Conservation (phyloP, 2,888 invertebrate species). For the Drosophila meridionalis region DNA sequence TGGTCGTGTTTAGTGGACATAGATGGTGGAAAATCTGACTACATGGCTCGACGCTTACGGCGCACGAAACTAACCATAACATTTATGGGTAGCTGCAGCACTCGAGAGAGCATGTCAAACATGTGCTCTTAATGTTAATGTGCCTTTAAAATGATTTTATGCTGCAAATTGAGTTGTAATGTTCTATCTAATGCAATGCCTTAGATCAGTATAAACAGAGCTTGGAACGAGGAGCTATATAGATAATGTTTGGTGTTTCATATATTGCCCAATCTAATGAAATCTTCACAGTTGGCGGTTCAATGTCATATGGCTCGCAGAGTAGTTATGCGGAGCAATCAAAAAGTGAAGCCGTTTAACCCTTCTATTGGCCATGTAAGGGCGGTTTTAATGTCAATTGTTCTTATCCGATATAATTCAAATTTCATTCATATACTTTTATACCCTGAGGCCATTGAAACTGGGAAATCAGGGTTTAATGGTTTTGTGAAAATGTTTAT, state of each 20-base stretch:
- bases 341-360: too few relatives aligned
- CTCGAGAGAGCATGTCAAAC: slow-evolving; percentile 23
- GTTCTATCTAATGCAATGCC: neutral
- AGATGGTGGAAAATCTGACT: slow-evolving; percentile 1
- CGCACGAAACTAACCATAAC: slow-evolving; percentile 34
- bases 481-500: too few relatives aligned
- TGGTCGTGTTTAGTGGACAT: slow-evolving; percentile 53
- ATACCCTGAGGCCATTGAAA: too few relatives aligned
- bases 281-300: neutral
- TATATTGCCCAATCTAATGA: neutral
- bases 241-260: neutral
- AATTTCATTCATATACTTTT: too few relatives aligned
- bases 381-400: too few relatives aligned
- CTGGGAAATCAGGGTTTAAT: too few relatives aligned
- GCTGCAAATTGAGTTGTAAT: slow-evolving; percentile 21
- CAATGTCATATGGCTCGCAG: neutral
- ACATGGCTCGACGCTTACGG: slow-evolving; percentile 3
- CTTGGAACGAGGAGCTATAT: neutral
- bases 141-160: slow-evolving; percentile 48
- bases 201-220: neutral
- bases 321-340: neutral
- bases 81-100: slow-evolving; percentile 50
- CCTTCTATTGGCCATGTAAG: too few relatives aligned
- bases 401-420: too few relatives aligned
- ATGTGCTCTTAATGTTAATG: slow-evolving; percentile 52